Percentiles rank a stretch among this genome's conserved stretches.
phyloP scores from a whole-genome alignment of 2,888 invertebrate species.

The Ophion costatus region DNA sequence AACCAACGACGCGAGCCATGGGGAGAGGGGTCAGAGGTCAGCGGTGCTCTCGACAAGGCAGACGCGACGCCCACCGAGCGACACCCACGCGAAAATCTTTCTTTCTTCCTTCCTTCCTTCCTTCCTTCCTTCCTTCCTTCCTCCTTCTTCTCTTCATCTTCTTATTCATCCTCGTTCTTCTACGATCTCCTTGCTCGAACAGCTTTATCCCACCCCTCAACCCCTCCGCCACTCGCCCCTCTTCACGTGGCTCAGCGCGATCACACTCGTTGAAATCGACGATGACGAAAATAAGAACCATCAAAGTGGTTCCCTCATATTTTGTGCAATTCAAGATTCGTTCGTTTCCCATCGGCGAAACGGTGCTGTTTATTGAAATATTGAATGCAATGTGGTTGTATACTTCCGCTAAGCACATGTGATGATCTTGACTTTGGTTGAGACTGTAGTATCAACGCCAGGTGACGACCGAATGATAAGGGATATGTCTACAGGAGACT shows the following conservation, averaged over 20 bases:
- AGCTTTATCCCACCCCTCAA: not conserved
- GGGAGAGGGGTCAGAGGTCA: constrained; percentile 80
- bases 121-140: constrained; percentile 70
- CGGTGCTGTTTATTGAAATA: too few relatives aligned
- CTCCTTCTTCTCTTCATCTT: constrained; percentile 67
- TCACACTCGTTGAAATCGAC: not conserved
- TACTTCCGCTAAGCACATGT: too few relatives aligned
- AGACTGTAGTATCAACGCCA: too few relatives aligned
- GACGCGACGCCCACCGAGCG: constrained; percentile 83
- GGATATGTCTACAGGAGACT: not conserved
- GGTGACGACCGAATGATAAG: not conserved
- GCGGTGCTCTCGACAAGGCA: constrained; percentile 80
- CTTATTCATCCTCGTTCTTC: constrained; percentile 64
- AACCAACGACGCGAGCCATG: constrained; percentile 52
- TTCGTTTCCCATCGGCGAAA: too few relatives aligned
- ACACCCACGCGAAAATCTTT: constrained; percentile 82
- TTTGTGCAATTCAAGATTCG: too few relatives aligned
- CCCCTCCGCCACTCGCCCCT: constrained; percentile 1
- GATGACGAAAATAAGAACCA: not conserved
- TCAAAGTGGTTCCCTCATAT: too few relatives aligned
- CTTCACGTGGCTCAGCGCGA: not conserved
- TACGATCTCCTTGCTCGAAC: constrained; percentile 26
- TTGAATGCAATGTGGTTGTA: too few relatives aligned
- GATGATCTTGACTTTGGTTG: too few relatives aligned
- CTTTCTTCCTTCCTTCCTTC: constrained; percentile 53